Evolutionary conservation across 1,140 invertebrate genomes (phyloP), one percentile per base, ranked within the genome.

Genomic region (Heliothis subflexa): DNA sequence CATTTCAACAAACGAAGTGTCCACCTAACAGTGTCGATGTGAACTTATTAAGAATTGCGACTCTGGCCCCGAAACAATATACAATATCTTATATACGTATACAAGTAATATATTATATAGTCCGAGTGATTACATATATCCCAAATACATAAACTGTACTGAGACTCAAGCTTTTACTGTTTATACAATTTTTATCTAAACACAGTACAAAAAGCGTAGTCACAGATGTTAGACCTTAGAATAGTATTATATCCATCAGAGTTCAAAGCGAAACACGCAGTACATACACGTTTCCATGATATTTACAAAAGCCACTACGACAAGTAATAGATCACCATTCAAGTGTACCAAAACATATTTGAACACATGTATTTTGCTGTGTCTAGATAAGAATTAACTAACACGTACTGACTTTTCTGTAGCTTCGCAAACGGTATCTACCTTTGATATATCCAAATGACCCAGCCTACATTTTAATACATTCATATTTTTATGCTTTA

Each of bases 31-130:
- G 79, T 82, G 85, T 87, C 85, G 77, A 83, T 83, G 86, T 84
- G 88, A 90, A 92, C 87, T 90, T 89, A 91, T 86, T 87, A 90
- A 90, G 86, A 90, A 88, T 86, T 86, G 85, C 84, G 82, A 85
- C 83, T 80, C 73, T 75, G 57, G 50, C 64, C 80, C 25, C 76
- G 61, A 77, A 50, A 78, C 66, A 70, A 47, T 7, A 74, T 25
- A 78, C 76, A 70, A 59, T 52, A 21, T 50, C 21, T 68, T 49
- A 18, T 21, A 7, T 57, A 70, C 18, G 50, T 70, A 70, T 28
- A 75, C 33, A 71, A n/a, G 13, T 68, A 21, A 11, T 50, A 12
- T 68, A 68, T 50, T 49, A 49, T 50, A 16, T 49, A n/a, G 70
- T 49, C 55, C 33, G 59, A 57, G 33, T 78, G 54, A 70, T 45